Evolutionary conservation across 2,113 vertebrate genomes (phyloP).

Genomic region (Apteryx mantelli): DNA sequence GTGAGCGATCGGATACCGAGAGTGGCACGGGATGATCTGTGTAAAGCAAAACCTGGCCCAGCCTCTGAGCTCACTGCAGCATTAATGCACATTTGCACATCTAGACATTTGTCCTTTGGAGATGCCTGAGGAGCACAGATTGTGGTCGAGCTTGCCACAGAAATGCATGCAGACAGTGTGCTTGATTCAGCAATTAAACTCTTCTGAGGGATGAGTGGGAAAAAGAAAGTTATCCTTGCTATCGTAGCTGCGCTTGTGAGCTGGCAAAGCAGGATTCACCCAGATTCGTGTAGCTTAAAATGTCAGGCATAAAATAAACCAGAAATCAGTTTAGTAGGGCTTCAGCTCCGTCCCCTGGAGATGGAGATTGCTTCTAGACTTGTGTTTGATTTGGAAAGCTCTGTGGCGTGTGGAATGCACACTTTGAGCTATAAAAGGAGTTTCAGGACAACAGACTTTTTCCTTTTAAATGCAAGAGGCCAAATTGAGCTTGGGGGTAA

Average conservation of each 20-base stretch:
- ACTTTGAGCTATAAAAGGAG: background rate
- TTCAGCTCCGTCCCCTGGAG: background rate
- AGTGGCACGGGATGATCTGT: background rate
- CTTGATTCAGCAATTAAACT: background rate
- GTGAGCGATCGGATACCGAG: background rate
- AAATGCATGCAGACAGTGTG: accelerated
- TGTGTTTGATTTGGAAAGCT: background rate
- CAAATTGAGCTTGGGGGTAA: background rate
- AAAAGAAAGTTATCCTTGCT: background rate
- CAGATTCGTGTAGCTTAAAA: background rate
- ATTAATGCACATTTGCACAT: no score
- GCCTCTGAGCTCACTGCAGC: background rate
- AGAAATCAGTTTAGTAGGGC: background rate
- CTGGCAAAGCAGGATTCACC: background rate
- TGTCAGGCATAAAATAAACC: background rate
- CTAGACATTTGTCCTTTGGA: background rate
- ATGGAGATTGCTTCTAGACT: background rate
- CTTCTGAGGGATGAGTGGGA: background rate
- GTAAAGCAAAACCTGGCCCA: background rate
- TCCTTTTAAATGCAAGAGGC: background rate
- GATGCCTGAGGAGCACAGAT: background rate
- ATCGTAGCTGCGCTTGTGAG: background rate
- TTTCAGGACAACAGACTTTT: background rate
- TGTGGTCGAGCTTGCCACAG: background rate
- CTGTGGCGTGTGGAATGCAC: background rate